Conservation (phyloP, 23 tunicate species). For the Diplosoma virens region DNA sequence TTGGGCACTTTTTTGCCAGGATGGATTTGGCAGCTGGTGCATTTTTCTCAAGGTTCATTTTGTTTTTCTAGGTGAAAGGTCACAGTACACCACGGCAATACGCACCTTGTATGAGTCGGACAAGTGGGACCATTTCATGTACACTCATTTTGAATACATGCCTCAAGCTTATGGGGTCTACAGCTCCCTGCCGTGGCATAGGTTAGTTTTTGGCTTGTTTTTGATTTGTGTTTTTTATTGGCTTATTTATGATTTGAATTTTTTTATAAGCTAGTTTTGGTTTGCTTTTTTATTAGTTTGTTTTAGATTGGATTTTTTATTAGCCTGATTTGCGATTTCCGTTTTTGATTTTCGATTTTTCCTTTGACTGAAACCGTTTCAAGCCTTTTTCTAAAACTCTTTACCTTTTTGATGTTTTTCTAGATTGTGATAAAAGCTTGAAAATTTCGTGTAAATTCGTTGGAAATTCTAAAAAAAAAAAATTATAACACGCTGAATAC, state of each 20-base stretch:
- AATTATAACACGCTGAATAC: too few relatives aligned
- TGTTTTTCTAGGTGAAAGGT: conserved; percentile 36
- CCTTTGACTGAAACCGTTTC: too few relatives aligned
- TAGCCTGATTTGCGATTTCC: too few relatives aligned
- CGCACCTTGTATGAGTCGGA: conserved; percentile 42
- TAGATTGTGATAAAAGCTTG: too few relatives aligned
- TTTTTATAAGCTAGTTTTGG: background rate
- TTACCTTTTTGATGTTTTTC: too few relatives aligned
- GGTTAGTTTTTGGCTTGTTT: conserved; percentile 53
- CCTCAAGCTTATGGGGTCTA: conserved; percentile 62
- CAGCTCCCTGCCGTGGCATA: conserved; percentile 76
- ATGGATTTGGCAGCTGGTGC: too few relatives aligned
- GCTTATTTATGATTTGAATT: background rate
- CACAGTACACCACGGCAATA: conserved; percentile 42
- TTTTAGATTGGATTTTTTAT: background rate
- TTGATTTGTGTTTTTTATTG: too few relatives aligned
- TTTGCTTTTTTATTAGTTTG: background rate
- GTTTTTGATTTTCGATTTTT: too few relatives aligned
- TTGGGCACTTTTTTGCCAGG: too few relatives aligned
- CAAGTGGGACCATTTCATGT: conserved; percentile 72
- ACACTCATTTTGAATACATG: conserved; percentile 58
- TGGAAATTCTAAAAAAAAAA: too few relatives aligned
- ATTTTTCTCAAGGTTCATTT: background rate
- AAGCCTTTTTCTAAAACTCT: too few relatives aligned
- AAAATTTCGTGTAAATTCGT: too few relatives aligned